Base-by-base conservation (phyloP, 2,888 invertebrate species). In the Halictus ligatus region DNA sequence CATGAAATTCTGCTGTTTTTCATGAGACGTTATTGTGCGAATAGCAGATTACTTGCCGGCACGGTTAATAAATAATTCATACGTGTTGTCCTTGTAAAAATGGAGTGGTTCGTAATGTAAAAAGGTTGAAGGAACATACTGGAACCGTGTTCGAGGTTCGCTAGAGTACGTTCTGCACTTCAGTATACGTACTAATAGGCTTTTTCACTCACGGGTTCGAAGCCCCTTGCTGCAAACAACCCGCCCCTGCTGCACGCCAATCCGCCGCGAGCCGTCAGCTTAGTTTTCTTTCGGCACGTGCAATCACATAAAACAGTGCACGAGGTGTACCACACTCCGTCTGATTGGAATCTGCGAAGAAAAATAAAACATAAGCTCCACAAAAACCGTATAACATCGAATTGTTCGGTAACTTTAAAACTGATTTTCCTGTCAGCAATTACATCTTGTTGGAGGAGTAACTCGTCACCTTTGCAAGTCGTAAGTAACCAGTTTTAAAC, bases 281-380 rank as follows among this genome's bases (percentile, higher is more conserved):
- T 91, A 90, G 73, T 89, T 86, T 90, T 88, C 85, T 90, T 88
- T 85, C 50, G 84, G 75, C 86, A 89, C 85, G 86, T 81, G 89
- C 81, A 75, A 79, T 85, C 67, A 18, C 71, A 81, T 82, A 86
- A 80, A 87, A 86, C 69, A n/a, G 69, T 69, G 46, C 29, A 43
- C 73, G 67, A 69, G 12, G 40, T 48, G 40, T 76, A 35, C 67
- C 50, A 40, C 29, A 46, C 72, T 54, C 69, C 50, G 84, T 84
- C 75, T 84, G 88, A 84, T 89, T 89, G 78, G 54, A 89, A 86
- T 84, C 64, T 80, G 69, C 35, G 64, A 67, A 76, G 76, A 77
- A 77, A 79, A 40, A 58, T 12, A 50, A 48, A 48, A 29, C 10
- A 46, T 7, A 35, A 64, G 18, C 67, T 81, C 76, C 64, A 29